phyloP scores from a whole-genome alignment of 2,113 vertebrate species.

The Mirza zaza region DNA sequence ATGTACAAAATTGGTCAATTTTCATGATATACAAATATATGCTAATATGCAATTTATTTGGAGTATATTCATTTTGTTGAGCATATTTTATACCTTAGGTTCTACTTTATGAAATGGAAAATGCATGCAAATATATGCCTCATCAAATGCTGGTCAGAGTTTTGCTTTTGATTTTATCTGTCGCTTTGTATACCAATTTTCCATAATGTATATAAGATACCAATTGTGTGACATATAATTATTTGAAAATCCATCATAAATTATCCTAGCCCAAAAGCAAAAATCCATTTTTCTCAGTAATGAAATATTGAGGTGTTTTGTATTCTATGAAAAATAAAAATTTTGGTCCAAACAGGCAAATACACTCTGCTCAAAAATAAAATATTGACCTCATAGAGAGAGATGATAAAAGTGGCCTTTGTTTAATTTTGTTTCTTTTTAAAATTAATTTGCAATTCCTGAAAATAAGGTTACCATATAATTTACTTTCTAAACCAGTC shows the following conservation, averaged over 20 bases:
- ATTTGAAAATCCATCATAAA: conserved; percentile 37
- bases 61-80: not conserved
- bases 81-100: not conserved
- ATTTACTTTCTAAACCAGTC: not conserved
- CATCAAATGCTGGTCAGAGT: conserved; percentile 33
- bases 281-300: not conserved
- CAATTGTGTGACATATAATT: not conserved
- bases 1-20: conserved; percentile 40
- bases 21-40: conserved; percentile 62
- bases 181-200: conserved; percentile 37
- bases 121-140: conserved; percentile 27
- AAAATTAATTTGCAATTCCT: not conserved
- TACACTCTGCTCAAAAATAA: not conserved
- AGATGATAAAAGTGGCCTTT: not conserved
- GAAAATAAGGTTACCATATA: not conserved
- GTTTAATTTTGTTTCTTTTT: not conserved
- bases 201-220: not conserved
- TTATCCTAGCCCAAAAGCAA: not conserved
- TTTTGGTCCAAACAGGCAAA: not conserved
- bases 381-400: not conserved
- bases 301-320: conserved; percentile 16
- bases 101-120: conserved; percentile 41
- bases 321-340: not conserved
- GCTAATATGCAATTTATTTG: conserved; percentile 42
- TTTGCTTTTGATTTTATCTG: conserved; percentile 54